Conservation (phyloP, 2,113 vertebrate species). For the Periophthalmodon schlosseri region DNA sequence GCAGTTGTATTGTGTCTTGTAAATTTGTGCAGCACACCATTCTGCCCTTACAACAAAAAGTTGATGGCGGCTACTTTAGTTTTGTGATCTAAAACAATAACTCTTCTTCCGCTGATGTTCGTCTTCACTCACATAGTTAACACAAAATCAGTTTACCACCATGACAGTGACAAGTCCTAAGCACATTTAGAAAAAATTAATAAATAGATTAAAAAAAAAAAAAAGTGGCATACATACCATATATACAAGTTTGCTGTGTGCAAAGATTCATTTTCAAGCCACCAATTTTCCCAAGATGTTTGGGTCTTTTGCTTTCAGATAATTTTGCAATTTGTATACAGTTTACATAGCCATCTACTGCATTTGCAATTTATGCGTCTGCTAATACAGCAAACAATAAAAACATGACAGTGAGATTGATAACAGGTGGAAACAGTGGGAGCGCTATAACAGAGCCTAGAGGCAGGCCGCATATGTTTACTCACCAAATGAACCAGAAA, state of each 20-base stretch:
- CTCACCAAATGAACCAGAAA: conserved; percentile 28
- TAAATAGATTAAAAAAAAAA: too few species aligned
- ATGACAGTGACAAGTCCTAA: too few species aligned
- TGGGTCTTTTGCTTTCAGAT: neutral
- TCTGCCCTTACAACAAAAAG: neutral
- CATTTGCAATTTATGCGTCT: neutral
- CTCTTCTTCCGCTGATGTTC: too few species aligned
- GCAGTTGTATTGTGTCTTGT: neutral
- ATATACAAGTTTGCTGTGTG: too few species aligned
- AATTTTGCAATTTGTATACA: neutral
- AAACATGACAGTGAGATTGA: neutral
- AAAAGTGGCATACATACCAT: too few species aligned
- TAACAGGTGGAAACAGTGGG: neutral
- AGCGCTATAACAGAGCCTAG: neutral
- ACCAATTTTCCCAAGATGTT: too few species aligned
- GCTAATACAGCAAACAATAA: neutral
- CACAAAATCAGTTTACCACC: too few species aligned
- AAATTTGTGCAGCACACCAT: neutral
- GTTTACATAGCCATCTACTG: neutral
- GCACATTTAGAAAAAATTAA: too few species aligned
- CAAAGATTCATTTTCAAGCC: neutral
- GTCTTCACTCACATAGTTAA: neutral
- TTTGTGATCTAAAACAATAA: too few species aligned
- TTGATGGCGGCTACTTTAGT: too few species aligned
- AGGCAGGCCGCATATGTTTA: conserved; percentile 26